Conservation (phyloP, 2,113 vertebrate genomes). For the Lepisosteus osseus region DNA sequence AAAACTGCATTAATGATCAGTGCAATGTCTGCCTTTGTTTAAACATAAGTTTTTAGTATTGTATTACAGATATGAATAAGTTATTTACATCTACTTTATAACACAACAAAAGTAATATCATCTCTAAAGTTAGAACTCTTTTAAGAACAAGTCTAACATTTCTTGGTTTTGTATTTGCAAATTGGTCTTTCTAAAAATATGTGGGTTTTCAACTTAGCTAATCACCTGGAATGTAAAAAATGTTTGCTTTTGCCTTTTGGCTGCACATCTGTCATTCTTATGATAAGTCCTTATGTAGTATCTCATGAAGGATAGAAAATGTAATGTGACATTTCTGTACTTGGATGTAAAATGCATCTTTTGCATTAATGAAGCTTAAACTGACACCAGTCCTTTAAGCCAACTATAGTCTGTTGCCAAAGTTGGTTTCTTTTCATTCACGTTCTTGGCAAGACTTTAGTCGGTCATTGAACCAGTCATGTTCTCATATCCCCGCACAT, state of each 20-base stretch:
- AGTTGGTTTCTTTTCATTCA: slow-evolving; percentile 40
- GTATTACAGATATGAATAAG: too few species aligned
- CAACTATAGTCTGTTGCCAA: slow-evolving; percentile 20
- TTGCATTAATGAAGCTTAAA: slow-evolving; percentile 12
- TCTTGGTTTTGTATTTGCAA: too few species aligned
- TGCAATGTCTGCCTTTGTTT: too few species aligned
- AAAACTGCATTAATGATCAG: too few species aligned
- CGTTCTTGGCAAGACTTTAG: slow-evolving; percentile 36
- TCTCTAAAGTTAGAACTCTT: too few species aligned
- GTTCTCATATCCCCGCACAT: slow-evolving; percentile 50
- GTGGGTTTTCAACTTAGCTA: neutral
- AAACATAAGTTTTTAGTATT: too few species aligned
- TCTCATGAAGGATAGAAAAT: neutral
- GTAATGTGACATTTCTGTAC: slow-evolving; percentile 1
- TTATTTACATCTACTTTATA: too few species aligned
- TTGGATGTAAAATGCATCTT: neutral
- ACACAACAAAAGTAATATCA: too few species aligned
- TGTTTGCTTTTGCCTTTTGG: neutral
- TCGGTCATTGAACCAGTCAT: slow-evolving; percentile 43
- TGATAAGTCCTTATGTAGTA: neutral
- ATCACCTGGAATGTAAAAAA: slow-evolving; percentile 4
- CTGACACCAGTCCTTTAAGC: slow-evolving; percentile 11
- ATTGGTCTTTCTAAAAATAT: neutral
- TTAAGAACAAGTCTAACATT: too few species aligned
- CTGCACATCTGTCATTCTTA: slow-evolving; percentile 5